These are phyloP conservation scores for Aspiorhynchus laticeps DNA, from an alignment of 2,113 vertebrate genomes.

Conservation along the genomic window DNA sequence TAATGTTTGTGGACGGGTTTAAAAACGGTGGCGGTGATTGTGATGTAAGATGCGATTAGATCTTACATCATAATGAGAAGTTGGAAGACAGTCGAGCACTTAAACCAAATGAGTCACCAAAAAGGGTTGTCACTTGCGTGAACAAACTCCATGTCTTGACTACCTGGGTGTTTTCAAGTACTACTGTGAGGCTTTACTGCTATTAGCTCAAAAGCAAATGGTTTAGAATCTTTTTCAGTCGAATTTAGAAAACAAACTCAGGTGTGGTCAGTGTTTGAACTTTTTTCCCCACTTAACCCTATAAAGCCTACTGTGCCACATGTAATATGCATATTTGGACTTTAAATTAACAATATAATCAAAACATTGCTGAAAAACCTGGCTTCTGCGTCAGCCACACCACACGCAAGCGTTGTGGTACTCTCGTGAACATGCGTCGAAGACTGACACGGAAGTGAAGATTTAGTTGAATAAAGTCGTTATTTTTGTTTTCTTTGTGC, in stretches of 20 bases:
- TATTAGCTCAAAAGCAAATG: conserved; percentile 42
- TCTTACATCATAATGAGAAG: not conserved
- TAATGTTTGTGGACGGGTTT: conserved; percentile 17
- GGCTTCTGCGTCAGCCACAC: too few species aligned
- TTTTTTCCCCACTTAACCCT: not conserved
- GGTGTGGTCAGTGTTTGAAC: conserved; percentile 50
- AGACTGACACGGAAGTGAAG: too few species aligned
- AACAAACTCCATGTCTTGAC: conserved; percentile 24
- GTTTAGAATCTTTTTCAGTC: conserved; percentile 39
- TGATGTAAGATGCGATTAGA: conserved; percentile 10
- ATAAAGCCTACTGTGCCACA: too few species aligned
- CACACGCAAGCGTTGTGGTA: too few species aligned
- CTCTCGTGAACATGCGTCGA: too few species aligned
- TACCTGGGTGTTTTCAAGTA: conserved; percentile 20
- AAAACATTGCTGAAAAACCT: too few species aligned
- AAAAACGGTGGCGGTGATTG: not conserved
- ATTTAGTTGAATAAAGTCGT: too few species aligned
- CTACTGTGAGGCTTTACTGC: not conserved
- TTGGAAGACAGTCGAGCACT: not conserved
- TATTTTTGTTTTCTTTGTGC: too few species aligned
- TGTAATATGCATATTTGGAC: too few species aligned
- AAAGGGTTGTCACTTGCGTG: not conserved
- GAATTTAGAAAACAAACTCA: conserved; percentile 31
- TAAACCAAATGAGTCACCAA: conserved; percentile 25
- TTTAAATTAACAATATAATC: too few species aligned